These are phyloP conservation scores for Stictonetta naevosa DNA, from an alignment of 2,113 vertebrate genomes.

Conservation along the genomic window DNA sequence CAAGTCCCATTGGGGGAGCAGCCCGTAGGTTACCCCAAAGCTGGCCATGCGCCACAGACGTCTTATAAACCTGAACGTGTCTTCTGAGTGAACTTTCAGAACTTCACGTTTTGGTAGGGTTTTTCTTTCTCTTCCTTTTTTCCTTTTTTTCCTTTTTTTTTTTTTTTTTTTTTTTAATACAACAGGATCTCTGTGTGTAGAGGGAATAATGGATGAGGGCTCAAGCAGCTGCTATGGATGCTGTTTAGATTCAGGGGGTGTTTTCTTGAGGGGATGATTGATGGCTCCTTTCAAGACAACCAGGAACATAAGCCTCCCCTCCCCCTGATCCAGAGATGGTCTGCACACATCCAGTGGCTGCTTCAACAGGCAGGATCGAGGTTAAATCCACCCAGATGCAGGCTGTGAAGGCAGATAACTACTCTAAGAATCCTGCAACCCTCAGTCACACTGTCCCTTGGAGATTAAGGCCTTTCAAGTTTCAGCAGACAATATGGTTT, in stretches of 20 bases:
- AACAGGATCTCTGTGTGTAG: not conserved
- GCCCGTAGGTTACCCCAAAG: not conserved
- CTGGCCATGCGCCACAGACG: not conserved
- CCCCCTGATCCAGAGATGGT: not conserved
- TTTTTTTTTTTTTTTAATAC: not conserved
- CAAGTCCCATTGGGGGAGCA: not conserved
- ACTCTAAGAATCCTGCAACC: not conserved
- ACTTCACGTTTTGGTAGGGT: not conserved
- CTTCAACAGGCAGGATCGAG: not conserved
- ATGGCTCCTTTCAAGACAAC: conserved; percentile 27
- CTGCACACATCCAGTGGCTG: not conserved
- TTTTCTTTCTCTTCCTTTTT: not conserved
- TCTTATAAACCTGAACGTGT: not conserved
- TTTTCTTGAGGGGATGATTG: conserved; percentile 10
- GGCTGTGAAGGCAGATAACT: not conserved
- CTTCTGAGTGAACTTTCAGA: not conserved
- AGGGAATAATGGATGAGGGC: not conserved
- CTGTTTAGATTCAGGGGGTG: not conserved
- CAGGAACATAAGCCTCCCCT: not conserved
- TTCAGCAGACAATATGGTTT: conserved; percentile 25
- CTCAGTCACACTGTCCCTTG: not conserved
- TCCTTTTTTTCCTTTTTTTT: no score
- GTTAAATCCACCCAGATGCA: not conserved
- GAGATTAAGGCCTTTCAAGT: conserved; percentile 29
- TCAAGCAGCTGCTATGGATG: not conserved